phyloP scores from a whole-genome alignment of 2,888 invertebrate species.

The Clivina fossor region DNA sequence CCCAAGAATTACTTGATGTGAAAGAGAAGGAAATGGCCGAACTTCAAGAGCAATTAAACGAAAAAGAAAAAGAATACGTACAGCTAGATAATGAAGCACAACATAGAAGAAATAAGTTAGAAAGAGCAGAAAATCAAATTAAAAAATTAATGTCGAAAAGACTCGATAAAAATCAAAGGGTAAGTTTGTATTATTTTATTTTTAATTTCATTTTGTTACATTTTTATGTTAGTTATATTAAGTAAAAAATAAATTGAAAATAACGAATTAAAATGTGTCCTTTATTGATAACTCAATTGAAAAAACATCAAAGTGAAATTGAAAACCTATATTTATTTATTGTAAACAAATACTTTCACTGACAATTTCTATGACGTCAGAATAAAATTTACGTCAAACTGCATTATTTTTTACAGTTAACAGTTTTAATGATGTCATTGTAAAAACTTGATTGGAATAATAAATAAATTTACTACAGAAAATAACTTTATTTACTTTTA shows the following conservation, averaged over 20 bases:
- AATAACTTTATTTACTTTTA: neutral
- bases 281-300: no score
- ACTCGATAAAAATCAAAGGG: conserved; percentile 46
- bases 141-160: conserved; percentile 49
- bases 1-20: conserved; percentile 6
- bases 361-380: no score
- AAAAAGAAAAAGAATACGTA: conserved; percentile 42
- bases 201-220: conserved; percentile 42
- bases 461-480: conserved; percentile 5
- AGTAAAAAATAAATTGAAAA: no score
- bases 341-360: no score
- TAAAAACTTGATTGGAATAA: no score
- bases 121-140: conserved; percentile 54
- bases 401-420: no score
- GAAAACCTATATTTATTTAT: no score
- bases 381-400: no score
- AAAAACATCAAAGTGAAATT: no score
- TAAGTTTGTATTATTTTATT: conserved; percentile 41
- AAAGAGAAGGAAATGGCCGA: conserved; percentile 37
- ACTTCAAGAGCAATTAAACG: conserved; percentile 42
- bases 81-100: conserved; percentile 43
- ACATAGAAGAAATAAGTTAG: conserved; percentile 54
- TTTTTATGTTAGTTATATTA: conserved; percentile 7
- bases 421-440: no score
- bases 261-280: no score